Conservation (phyloP, 2,888 invertebrate species). For the Cataglyphis albicans region DNA sequence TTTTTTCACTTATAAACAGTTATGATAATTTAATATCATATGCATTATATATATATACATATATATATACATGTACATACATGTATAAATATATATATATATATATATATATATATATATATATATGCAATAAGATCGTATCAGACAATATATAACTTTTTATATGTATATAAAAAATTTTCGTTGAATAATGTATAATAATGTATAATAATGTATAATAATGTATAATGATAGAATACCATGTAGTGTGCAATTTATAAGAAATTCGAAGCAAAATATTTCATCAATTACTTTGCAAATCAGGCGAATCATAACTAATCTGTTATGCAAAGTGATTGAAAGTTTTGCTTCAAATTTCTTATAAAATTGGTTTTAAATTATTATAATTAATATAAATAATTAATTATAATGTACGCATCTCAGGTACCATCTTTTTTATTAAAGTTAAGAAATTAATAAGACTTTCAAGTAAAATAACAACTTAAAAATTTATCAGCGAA, state of each 20-base stretch:
- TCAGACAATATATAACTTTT: background rate
- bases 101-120: too few species aligned
- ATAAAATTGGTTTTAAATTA: too few species aligned
- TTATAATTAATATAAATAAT: background rate
- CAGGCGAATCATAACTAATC: too few species aligned
- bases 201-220: background rate
- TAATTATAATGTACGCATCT: background rate
- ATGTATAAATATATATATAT: too few species aligned
- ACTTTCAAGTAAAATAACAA: too few species aligned
- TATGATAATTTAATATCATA: background rate
- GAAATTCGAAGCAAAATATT: background rate
- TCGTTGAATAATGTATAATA: background rate
- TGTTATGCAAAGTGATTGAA: too few species aligned
- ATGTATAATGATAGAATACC: background rate
- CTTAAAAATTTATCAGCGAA: too few species aligned
- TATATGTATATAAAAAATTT: background rate
- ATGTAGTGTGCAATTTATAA: background rate
- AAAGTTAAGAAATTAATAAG: background rate
- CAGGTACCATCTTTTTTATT: constrained; percentile 16
- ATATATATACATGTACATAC: too few species aligned
- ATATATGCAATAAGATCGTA: background rate
- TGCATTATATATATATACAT: background rate
- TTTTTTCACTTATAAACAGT: background rate
- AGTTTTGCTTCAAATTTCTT: too few species aligned
- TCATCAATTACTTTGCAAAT: background rate